Percentiles rank a stretch among this genome's conserved stretches.
These are phyloP conservation scores for Accipiter virgatus DNA, from an alignment of 2,113 vertebrate species.

Conservation along the genomic window DNA sequence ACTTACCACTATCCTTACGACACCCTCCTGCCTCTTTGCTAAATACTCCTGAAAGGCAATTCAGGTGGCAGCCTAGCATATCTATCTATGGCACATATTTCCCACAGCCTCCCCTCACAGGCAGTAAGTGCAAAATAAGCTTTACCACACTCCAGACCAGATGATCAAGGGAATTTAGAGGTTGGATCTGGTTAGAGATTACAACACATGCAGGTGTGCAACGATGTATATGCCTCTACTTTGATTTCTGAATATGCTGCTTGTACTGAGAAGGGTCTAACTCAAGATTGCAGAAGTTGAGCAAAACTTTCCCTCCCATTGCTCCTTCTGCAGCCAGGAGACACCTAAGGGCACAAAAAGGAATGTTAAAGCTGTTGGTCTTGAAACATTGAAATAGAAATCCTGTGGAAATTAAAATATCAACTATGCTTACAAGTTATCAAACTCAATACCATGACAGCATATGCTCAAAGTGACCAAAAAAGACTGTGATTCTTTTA, in stretches of 20 bases:
- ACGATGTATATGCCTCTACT: fast-evolving
- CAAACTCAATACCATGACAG: neutral
- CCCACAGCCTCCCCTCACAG: neutral
- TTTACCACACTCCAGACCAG: neutral
- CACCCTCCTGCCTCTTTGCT: neutral
- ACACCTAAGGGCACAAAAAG: neutral
- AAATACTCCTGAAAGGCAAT: neutral
- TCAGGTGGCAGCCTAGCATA: neutral
- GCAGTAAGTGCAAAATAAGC: neutral
- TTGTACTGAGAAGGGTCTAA: neutral
- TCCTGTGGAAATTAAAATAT: neutral
- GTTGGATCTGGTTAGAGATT: neutral
- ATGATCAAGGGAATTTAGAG: neutral
- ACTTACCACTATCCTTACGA: neutral
- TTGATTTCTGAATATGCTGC: neutral
- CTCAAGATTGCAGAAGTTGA: neutral
- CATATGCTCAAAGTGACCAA: neutral
- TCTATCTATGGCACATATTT: neutral
- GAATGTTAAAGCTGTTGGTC: neutral
- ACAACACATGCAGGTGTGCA: neutral
- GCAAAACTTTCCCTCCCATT: neutral
- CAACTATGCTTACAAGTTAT: neutral
- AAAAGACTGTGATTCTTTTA: neutral
- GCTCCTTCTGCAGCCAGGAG: neutral
- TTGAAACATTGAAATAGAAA: neutral